Percentiles rank a stretch among this genome's conserved stretches.
phyloP scores from a whole-genome alignment of 1,140 invertebrate genomes.

The Pseudoatta argentina region DNA sequence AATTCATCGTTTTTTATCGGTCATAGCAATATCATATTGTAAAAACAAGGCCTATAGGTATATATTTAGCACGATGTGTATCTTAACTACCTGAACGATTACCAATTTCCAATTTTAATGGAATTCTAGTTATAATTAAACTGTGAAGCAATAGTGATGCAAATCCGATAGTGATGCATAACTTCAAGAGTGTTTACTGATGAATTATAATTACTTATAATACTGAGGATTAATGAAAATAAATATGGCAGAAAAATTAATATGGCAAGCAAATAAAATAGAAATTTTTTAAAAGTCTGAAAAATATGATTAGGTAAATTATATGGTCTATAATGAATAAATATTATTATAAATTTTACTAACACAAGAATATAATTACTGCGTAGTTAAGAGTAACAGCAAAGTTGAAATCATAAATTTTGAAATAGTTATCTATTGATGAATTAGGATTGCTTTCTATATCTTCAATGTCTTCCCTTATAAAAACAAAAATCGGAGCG shows the following conservation, averaged over 20 bases:
- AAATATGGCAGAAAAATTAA: background rate
- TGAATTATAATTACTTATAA: slow-evolving; percentile 12
- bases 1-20: background rate
- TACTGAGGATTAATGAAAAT: background rate
- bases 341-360: slow-evolving; percentile 15
- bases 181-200: background rate
- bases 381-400: background rate
- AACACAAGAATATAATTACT: slow-evolving; percentile 37
- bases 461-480: background rate
- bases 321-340: background rate
- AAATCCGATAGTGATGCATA: background rate
- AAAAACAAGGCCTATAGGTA: background rate
- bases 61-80: background rate
- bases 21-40: background rate
- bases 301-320: slow-evolving; percentile 7
- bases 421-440: slow-evolving; percentile 32
- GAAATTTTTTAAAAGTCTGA: background rate
- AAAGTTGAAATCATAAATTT: slow-evolving; percentile 24
- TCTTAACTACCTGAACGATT: background rate
- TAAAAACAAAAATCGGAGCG: too few species aligned
- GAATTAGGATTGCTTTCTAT: background rate
- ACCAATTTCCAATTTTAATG: background rate
- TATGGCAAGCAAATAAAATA: background rate
- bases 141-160: background rate
- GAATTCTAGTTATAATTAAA: background rate